Conservation (phyloP, 37 sponge, comb jelly and placozoan species). For the Agelas oroides region DNA sequence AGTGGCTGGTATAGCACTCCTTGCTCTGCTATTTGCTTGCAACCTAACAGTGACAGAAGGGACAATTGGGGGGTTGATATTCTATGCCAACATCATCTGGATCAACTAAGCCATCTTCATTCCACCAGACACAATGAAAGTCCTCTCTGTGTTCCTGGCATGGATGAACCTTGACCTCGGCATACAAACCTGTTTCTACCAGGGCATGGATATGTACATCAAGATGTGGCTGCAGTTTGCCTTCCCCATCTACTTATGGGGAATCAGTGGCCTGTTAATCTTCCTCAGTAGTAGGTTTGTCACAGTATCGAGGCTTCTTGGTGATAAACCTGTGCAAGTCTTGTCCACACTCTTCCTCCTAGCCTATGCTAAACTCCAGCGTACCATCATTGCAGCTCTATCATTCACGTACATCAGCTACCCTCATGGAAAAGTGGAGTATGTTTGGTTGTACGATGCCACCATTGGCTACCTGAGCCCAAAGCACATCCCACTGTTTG, state of each 20-base stretch:
- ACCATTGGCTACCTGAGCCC: too few species aligned
- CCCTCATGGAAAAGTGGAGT: too few species aligned
- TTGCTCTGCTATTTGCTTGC: slow-evolving; percentile 30
- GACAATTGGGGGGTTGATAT: slow-evolving; percentile 40
- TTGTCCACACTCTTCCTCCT: slow-evolving; percentile 52
- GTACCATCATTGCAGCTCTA: slow-evolving; percentile 19
- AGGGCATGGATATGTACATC: slow-evolving; percentile 50
- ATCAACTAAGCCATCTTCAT: neutral
- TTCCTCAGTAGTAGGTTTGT: neutral
- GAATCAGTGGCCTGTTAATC: neutral
- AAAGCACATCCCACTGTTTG: too few species aligned
- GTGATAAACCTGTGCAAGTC: slow-evolving; percentile 33
- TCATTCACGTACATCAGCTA: slow-evolving; percentile 24
- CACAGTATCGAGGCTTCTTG: slow-evolving; percentile 9
- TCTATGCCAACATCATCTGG: slow-evolving; percentile 55
- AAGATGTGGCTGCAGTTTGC: slow-evolving; percentile 44
- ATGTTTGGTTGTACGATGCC: too few species aligned
- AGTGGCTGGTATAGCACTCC: slow-evolving; percentile 32
- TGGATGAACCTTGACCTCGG: slow-evolving; percentile 43
- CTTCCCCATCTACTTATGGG: slow-evolving; percentile 50
- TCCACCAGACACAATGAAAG: too few species aligned
- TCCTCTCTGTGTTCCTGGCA: slow-evolving; percentile 15
- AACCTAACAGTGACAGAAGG: slow-evolving; percentile 51
- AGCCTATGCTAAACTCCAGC: slow-evolving; percentile 23
- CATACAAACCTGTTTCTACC: slow-evolving; percentile 49